Evolutionary conservation across 2,113 vertebrate species (phyloP), one percentile per base, ranked within the genome.

Genomic region (Eclectus roratus): DNA sequence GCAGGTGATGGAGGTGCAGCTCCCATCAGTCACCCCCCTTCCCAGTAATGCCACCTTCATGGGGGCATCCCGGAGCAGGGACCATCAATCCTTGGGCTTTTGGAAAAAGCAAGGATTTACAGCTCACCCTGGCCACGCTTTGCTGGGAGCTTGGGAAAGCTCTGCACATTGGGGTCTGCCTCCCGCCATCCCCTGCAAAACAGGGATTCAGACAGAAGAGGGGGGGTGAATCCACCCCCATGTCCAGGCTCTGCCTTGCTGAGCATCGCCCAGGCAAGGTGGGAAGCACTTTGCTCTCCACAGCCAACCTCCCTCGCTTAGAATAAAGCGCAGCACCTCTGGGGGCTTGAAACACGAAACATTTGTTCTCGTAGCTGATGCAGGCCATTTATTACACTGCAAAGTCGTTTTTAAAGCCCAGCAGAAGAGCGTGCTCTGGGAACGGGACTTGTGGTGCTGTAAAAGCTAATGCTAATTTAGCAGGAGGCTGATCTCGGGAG

Each of bases 401-500:
- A 69, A 64, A 83, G 72, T n/a, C 20, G 7, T 53, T 91, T 87
- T 64, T 52, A 35, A 77, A 83, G 70, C 86, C 84, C 41, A 27
- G 69, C 60, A 81, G 85, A 65, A 80, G 3, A 1, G 18, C 12
- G 70, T 41, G 83, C 82, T 80, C n/a, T 39, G 68, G 46, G 86
- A 84, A 52, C 0, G 1, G 70, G 61, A 78, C 47, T 52, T 85
- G 91, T 2, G 64, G 78, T 24, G 77, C 66, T 43, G 85, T n/a
- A 60, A 93, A 92, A 89, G 39, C 90, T 87, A 47, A 85, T 91
- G 76, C 72, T 71, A 73, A 93, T 91, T 90, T 63, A 88, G 61
- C 58, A 79, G 77, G 80, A 37, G 56, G 94, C 89, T 52, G 73
- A 91, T 69, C 64, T 56, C 37, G 84, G 70, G 81, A 92, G 87